A percentile compares a stretch with the other conserved stretches of the same genome.
These are phyloP conservation scores for Gambusia holbrooki DNA, from an alignment of 2,113 vertebrate species.

Conservation along the genomic window DNA sequence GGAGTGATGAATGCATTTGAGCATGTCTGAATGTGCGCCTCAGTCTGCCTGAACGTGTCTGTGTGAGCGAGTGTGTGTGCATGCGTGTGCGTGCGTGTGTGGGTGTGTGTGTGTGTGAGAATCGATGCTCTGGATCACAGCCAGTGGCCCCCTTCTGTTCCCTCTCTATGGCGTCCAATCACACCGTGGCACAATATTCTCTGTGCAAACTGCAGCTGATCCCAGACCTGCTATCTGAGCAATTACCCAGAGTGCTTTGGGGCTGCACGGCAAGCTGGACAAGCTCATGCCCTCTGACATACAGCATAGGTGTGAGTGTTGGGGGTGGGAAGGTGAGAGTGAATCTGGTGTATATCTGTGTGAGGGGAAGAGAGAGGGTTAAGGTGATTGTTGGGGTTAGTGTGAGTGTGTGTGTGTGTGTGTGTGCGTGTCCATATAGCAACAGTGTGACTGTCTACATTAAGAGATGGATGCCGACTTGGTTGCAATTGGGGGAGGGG, in stretches of 20 bases:
- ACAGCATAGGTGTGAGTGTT: conserved; percentile 35
- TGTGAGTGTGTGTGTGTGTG: conserved; percentile 33
- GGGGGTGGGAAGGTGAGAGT: neutral
- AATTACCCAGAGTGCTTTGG: conserved; percentile 80
- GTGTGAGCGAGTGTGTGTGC: conserved; percentile 17
- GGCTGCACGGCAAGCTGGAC: conserved; percentile 71
- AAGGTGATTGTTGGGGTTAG: conserved; percentile 33
- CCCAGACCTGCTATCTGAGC: conserved; percentile 78
- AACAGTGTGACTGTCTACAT: conserved; percentile 51
- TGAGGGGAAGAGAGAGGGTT: conserved; percentile 6
- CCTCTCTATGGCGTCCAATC: conserved; percentile 70
- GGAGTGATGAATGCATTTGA: conserved; percentile 51
- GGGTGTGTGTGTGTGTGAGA: conserved; percentile 41
- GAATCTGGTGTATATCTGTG: neutral
- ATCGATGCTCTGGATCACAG: conserved; percentile 72
- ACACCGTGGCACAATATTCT: conserved; percentile 57
- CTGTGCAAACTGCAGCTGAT: conserved; percentile 77
- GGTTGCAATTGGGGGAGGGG: conserved; percentile 46
- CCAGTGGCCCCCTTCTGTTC: conserved; percentile 79
- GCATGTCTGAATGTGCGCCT: conserved; percentile 55
- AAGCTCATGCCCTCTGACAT: conserved; percentile 74
- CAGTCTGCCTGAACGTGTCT: conserved; percentile 51
- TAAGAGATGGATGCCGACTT: conserved; percentile 58
- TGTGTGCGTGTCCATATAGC: conserved; percentile 37
- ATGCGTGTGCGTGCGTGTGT: conserved; percentile 5